phyloP scores from a whole-genome alignment of 2,797 vertebrate species.

The Brotula barbata region DNA sequence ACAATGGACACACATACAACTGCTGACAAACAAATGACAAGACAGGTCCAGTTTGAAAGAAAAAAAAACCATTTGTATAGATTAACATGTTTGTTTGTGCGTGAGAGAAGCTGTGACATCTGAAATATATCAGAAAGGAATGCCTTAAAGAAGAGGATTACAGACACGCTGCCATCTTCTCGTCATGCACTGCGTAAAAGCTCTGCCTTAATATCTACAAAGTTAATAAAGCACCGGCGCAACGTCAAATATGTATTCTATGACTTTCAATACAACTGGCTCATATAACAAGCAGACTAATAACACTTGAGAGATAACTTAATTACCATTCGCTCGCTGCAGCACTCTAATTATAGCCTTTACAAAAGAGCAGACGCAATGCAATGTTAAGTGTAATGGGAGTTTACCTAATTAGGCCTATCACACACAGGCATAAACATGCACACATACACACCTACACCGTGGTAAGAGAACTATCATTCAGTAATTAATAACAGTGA shows the following conservation, averaged over 20 bases:
- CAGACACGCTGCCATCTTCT: conserved; percentile 6
- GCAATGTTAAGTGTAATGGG: conserved; percentile 76
- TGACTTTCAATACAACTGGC: conserved; percentile 53
- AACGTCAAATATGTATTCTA: conserved; percentile 61
- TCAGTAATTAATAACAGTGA: conserved; percentile 68
- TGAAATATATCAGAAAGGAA: conserved; percentile 46
- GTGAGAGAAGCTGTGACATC: conserved; percentile 7
- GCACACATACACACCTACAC: conserved; percentile 26
- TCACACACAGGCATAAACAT: conserved; percentile 39
- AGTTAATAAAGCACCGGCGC: conserved; percentile 49
- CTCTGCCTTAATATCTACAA: conserved; percentile 53
- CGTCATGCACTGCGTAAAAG: conserved; percentile 42
- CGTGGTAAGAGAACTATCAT: conserved; percentile 58
- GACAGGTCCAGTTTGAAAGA: conserved; percentile 33
- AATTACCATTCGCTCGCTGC: conserved; percentile 69
- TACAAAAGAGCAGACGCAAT: conserved; percentile 76
- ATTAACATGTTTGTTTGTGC: conserved; percentile 1
- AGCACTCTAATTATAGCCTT: conserved; percentile 70
- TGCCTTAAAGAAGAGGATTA: conserved; percentile 27
- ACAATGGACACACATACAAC: conserved; percentile 44
- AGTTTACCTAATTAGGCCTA: conserved; percentile 74
- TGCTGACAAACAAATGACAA: conserved; percentile 57
- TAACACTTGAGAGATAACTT: conserved; percentile 73
- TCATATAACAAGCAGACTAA: conserved; percentile 64
- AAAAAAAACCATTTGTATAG: conserved; percentile 1